Evolutionary conservation across 2,113 vertebrate species (phyloP), one percentile per base, ranked within the genome.

Genomic region (Callorhinus ursinus): DNA sequence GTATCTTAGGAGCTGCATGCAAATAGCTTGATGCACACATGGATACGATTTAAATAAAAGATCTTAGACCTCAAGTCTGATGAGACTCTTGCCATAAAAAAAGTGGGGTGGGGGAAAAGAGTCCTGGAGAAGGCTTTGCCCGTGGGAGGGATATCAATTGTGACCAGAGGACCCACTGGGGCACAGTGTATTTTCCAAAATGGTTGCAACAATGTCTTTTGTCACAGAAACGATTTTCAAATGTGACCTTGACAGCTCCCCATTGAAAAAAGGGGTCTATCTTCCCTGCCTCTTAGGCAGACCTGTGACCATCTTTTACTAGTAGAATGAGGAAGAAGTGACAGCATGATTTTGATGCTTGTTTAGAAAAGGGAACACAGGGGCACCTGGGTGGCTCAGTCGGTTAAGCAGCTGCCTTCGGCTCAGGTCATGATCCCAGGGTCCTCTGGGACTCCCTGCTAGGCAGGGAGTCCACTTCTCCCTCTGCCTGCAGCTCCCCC

Each of bases 41-140:
- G 51, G 4, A 33, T n/a, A 77, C 2, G 5, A 26, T 69, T 81
- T 76, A 67, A 65, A 81, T 81, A 18, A 82, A 95, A 31, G 0
- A 22, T 14, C 4, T 81, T 7, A 81, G 53, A 81, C 10, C 55
- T 82, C 1, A 1, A 81, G n/a, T 14, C 24, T 24, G 7, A 67
- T 24, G 7, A 67, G n/a, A 74, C 4, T 53, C 7, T 42, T 81
- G n/a, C 24, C 10, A 46, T 84, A 42, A 69, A 69, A 84, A 84
- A 51, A 24, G 6, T 6, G 22, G 7, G 0, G 8, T 11, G 2
- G 15, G 10, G 0, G 18, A 55, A 11, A 10, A 3, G 15, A 76
- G 26, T 81, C 6, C 7, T 28, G 81, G 22, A 77, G n/a, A 95
- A 79, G 26, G 14, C 69, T 88, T 79, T 63, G 14, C 19, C n/a